Conservation (phyloP, 2,113 vertebrate genomes). For the Sinocyclocheilus maitianheensis region DNA sequence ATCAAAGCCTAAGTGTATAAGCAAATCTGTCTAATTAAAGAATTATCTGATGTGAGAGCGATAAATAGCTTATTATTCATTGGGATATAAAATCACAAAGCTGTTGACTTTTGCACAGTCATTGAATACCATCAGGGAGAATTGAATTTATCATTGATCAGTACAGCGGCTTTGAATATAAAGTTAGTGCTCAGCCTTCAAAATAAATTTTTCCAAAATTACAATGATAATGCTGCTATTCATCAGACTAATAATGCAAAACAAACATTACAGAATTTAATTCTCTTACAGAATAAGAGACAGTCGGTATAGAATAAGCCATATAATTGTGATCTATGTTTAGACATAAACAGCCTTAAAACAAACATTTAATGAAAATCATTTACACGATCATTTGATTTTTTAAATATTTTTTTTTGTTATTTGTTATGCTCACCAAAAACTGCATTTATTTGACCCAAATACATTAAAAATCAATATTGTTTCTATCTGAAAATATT, state of each 20-base stretch:
- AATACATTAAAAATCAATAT: background rate
- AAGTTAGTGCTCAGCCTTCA: conserved; percentile 6
- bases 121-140: conserved; percentile 48
- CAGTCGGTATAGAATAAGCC: background rate
- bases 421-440: background rate
- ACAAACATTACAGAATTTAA: background rate
- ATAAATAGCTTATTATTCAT: conserved; percentile 54
- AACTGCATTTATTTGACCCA: background rate
- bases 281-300: background rate
- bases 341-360: background rate
- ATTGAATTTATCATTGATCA: conserved; percentile 35
- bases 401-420: too few relatives aligned
- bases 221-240: background rate
- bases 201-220: background rate
- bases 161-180: conserved; percentile 29
- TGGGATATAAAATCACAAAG: conserved; percentile 49
- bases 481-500: too few relatives aligned
- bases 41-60: conserved; percentile 32
- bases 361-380: background rate
- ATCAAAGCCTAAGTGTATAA: conserved; percentile 47
- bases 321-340: background rate
- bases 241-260: background rate
- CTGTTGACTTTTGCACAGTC: conserved; percentile 45
- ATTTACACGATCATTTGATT: background rate
- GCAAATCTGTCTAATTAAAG: conserved; percentile 59